Conservation (phyloP, 92 coral and sea anemone species). For the Parazoanthus swiftii region DNA sequence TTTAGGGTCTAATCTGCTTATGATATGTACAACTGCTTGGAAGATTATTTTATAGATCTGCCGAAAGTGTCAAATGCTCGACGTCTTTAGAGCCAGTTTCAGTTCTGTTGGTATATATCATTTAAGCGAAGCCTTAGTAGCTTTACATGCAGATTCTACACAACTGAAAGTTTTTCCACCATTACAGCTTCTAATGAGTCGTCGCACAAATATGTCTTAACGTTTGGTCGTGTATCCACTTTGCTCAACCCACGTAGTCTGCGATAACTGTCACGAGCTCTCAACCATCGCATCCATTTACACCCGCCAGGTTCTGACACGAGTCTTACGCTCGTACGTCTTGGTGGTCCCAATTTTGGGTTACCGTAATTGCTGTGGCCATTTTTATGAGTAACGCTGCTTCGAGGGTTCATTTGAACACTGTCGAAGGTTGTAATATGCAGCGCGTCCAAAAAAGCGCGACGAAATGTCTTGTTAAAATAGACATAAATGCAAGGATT, state of each 20-base stretch:
- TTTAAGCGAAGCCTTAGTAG: too few species aligned
- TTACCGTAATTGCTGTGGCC: not conserved
- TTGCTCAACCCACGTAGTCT: constrained; percentile 4
- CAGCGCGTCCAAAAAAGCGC: constrained; percentile 77
- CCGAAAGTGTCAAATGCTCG: too few species aligned
- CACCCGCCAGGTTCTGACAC: not conserved
- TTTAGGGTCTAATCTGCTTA: too few species aligned
- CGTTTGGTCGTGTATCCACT: not conserved
- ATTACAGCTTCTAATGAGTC: not conserved
- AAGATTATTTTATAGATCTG: too few species aligned
- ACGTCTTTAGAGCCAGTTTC: not conserved
- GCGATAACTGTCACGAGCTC: constrained; percentile 19
- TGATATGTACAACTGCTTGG: too few species aligned
- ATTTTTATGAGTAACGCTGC: not conserved
- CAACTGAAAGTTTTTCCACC: constrained; percentile 29
- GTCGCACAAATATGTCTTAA: not conserved
- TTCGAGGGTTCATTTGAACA: not conserved
- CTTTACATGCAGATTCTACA: not conserved
- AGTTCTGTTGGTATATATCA: not conserved
- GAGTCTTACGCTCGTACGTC: not conserved
- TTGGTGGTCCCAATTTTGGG: not conserved
- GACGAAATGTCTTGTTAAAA: constrained; percentile 84
- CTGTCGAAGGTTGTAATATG: constrained; percentile 58
- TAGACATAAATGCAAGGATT: constrained; percentile 76
- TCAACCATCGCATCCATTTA: not conserved